Conservation (phyloP, 2,888 invertebrate genomes). For the Steinernema hermaphroditum region DNA sequence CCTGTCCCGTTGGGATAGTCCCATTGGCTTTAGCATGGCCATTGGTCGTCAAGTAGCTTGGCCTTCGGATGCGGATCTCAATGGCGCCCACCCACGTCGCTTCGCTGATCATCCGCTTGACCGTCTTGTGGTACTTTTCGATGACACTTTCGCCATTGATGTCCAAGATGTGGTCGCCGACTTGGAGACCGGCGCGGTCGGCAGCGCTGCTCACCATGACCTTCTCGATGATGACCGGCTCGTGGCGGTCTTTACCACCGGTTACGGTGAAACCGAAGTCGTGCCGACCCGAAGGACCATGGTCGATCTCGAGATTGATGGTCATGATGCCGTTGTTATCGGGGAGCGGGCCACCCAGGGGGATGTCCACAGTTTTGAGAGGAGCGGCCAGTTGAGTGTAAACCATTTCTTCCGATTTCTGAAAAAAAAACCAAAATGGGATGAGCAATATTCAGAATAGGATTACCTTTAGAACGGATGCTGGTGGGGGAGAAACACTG, state of each 20-base stretch:
- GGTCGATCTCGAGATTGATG: neutral
- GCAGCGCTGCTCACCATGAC: conserved; percentile 9
- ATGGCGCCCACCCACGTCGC: conserved; percentile 18
- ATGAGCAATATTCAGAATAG: too few species aligned
- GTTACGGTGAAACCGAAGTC: conserved; percentile 8
- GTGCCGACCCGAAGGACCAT: neutral
- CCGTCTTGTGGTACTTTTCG: conserved; percentile 13
- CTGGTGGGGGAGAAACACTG: neutral
- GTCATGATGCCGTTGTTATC: conserved; percentile 14
- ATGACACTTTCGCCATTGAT: conserved; percentile 5
- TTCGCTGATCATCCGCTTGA: conserved; percentile 19
- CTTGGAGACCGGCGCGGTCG: conserved; percentile 11
- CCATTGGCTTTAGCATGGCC: neutral
- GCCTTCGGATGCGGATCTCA: neutral
- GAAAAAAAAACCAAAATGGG: neutral
- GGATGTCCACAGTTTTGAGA: conserved; percentile 13
- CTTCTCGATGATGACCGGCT: conserved; percentile 5
- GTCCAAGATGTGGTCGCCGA: conserved; percentile 8
- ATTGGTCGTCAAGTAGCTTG: conserved; percentile 9
- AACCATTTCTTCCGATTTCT: conserved; percentile 18
- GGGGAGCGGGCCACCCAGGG: conserved; percentile 12
- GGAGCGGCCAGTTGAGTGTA: conserved; percentile 1
- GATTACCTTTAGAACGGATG: neutral
- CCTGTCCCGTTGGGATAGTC: neutral
- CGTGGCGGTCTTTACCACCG: conserved; percentile 17